Percentiles rank a stretch among this genome's conserved stretches.
These are phyloP conservation scores for Orthonyx spaldingii DNA, from an alignment of 2,113 vertebrate genomes.

Conservation along the genomic window DNA sequence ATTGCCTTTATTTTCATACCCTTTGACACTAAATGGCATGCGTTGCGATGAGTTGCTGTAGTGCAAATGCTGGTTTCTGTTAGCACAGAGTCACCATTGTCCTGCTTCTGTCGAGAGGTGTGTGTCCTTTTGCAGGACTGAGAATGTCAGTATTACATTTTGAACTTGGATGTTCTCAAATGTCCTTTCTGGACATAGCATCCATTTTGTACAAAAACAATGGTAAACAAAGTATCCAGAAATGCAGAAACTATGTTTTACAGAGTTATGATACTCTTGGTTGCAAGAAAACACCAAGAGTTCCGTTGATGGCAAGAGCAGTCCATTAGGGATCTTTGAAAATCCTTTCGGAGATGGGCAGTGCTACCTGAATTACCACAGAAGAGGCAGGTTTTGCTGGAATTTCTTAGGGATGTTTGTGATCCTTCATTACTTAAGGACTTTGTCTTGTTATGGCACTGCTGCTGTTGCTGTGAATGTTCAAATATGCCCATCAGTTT, in stretches of 20 bases:
- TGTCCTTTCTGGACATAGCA: not conserved
- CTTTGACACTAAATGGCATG: accelerated
- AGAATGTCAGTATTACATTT: not conserved
- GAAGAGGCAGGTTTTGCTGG: not conserved
- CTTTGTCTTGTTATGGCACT: not conserved
- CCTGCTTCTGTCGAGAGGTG: not conserved
- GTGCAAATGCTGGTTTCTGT: not conserved
- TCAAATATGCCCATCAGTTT: not conserved
- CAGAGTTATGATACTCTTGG: not conserved
- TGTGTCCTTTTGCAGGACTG: not conserved
- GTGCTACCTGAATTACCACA: not conserved
- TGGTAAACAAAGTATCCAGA: not conserved
- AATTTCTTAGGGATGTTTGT: not conserved
- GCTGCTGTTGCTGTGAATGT: not conserved
- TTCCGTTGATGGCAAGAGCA: not conserved
- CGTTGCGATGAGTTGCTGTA: not conserved
- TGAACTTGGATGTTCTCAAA: not conserved
- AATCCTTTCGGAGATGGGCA: not conserved
- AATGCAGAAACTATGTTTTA: not conserved
- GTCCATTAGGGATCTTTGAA: not conserved
- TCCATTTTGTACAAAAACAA: not conserved
- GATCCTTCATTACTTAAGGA: not conserved
- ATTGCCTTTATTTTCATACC: not conserved
- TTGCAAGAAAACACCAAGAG: not conserved
- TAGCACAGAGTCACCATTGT: not conserved